phyloP scores from a whole-genome alignment of 2,797 vertebrate genomes.

The Manis javanica region DNA sequence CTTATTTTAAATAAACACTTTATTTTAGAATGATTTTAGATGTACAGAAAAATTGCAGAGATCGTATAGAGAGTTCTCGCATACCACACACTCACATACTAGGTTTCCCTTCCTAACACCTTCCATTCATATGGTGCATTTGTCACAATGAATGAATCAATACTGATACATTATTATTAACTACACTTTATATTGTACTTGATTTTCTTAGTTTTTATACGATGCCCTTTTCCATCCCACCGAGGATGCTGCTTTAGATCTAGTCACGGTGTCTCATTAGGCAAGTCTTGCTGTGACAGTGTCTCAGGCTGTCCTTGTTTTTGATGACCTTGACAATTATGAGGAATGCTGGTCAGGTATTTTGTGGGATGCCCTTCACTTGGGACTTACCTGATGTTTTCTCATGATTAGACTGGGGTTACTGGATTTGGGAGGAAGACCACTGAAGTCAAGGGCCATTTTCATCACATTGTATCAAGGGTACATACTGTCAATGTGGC shows the following conservation, averaged over 20 bases:
- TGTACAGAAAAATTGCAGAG: neutral
- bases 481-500: neutral
- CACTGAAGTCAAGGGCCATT: neutral
- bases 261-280: neutral
- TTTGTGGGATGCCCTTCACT: neutral
- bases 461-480: neutral
- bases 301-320: neutral
- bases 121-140: neutral
- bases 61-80: neutral
- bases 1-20: neutral
- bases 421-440: neutral
- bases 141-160: neutral
- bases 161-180: neutral
- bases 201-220: neutral
- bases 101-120: neutral
- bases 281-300: neutral
- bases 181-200: neutral
- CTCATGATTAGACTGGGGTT: neutral
- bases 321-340: neutral
- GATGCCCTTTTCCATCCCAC: neutral
- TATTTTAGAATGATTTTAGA: neutral
- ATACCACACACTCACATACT: neutral
- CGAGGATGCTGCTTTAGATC: neutral
- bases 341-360: neutral
- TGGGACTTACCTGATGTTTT: neutral